Evolutionary conservation across 1,140 invertebrate species (phyloP), one percentile per base, ranked within the genome.

Genomic region (Drosophila kurseongensis): DNA sequence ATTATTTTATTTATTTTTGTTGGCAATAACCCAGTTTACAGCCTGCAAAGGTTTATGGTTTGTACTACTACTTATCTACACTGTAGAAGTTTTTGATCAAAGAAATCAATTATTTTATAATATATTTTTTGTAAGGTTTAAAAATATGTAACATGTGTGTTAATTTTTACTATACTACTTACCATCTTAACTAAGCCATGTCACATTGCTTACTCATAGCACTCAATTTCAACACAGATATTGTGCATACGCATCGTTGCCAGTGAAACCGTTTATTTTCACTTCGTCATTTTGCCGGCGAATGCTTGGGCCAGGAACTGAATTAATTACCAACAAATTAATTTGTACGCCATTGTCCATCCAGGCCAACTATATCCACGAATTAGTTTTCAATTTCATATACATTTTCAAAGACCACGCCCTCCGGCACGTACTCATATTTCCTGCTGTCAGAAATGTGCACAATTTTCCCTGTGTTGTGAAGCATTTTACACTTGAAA

Each of bases 321-420:
- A 80, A 81, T 78, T 59, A 74, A 86, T 85, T 80, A 68, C 57
- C 16, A 44, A 40, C 75, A 72, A 65, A 61, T 78, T 65, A 78
- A 78, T 83, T 76, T 76, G 51, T 42, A 45, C 23, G 44, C 55
- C 45, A 42, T n/a, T 57, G 42, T 35, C 29, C 55, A 55, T 36
- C 14, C 10, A 35, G 9, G 14, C 27, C 51, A 55, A 74, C 59
- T 48, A 67, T 76, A 48, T 38, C 40, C 36, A 38, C 45, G 60
- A 44, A 69, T 75, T 77, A 62, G 78, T 61, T 78, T 73, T 78
- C 78, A 81, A 82, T 71, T 75, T 55, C 51, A 58, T 35, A 40
- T 41, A 54, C 44, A 36, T 56, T 32, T 58, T 41, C 32, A 35
- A 7, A 40, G 29, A 44, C 40, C 60, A 75, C 38, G 38, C 42